phyloP scores from a whole-genome alignment of 2,113 vertebrate genomes.

The Grus americana region DNA sequence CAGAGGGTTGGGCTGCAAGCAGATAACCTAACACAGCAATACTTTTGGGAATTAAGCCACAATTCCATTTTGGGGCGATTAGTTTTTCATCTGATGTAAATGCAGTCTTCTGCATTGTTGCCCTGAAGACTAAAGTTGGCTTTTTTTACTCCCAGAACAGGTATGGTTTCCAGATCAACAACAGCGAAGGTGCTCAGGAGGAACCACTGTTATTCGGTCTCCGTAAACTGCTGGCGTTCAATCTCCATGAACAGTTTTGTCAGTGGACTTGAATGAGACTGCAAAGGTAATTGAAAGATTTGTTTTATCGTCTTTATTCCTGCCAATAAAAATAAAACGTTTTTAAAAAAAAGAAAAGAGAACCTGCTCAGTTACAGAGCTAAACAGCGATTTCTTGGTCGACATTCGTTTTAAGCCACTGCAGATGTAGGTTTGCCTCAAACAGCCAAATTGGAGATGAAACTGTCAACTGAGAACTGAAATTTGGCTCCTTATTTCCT shows the following conservation, averaged over 20 bases:
- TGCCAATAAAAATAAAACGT: background rate
- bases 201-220: background rate
- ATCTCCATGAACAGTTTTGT: background rate
- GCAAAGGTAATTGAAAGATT: background rate
- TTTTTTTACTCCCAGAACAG: background rate
- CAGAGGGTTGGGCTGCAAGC: background rate
- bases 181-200: background rate
- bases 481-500: background rate
- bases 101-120: background rate
- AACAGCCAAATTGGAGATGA: background rate
- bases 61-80: background rate
- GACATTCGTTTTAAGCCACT: background rate
- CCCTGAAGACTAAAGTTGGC: background rate
- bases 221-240: background rate
- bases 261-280: background rate
- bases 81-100: background rate
- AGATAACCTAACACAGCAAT: background rate
- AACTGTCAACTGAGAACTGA: background rate
- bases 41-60: background rate
- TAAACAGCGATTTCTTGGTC: background rate
- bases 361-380: background rate
- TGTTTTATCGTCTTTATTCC: background rate
- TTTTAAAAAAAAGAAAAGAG: background rate
- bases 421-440: background rate
- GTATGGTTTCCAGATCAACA: background rate